Percentiles rank a stretch among this genome's conserved stretches.
Evolutionary conservation across 1,140 invertebrate species (phyloP).

Genomic region (Ericerus pela): DNA sequence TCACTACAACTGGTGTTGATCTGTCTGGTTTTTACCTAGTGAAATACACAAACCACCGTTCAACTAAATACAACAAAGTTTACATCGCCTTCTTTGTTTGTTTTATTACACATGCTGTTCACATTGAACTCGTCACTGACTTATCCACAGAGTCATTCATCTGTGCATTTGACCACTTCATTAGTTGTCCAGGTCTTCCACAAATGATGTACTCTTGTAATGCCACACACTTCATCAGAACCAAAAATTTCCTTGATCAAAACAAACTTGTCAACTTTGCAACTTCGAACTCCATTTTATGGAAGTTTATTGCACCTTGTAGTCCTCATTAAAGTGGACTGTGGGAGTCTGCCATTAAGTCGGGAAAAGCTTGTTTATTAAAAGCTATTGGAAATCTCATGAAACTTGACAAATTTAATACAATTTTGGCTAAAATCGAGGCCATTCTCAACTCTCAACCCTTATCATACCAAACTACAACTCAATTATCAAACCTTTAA

Average conservation of each 20-base stretch:
- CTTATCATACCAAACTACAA: not conserved
- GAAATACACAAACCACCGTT: not conserved
- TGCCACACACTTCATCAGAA: not conserved
- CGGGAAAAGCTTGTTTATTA: not conserved
- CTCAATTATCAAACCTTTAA: constrained; percentile 17
- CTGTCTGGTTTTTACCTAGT: not conserved
- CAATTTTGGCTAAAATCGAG: constrained; percentile 26
- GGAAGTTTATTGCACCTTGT: constrained; percentile 5
- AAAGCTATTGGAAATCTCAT: not conserved
- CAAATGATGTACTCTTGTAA: not conserved
- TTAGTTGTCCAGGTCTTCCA: not conserved
- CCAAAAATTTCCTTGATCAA: not conserved
- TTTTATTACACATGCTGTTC: not conserved
- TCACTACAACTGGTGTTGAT: constrained; percentile 2
- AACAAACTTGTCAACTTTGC: not conserved
- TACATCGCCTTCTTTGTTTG: constrained; percentile 5
- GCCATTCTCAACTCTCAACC: constrained; percentile 29
- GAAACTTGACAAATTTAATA: constrained; percentile 21
- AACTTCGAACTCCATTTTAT: not conserved
- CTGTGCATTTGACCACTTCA: not conserved
- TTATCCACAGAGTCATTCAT: constrained; percentile 2
- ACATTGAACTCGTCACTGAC: not conserved
- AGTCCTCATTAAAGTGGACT: not conserved
- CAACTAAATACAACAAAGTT: not conserved
- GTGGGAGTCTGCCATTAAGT: constrained; percentile 4